Conservation (phyloP, 2,113 vertebrate species). For the Clupea harengus region DNA sequence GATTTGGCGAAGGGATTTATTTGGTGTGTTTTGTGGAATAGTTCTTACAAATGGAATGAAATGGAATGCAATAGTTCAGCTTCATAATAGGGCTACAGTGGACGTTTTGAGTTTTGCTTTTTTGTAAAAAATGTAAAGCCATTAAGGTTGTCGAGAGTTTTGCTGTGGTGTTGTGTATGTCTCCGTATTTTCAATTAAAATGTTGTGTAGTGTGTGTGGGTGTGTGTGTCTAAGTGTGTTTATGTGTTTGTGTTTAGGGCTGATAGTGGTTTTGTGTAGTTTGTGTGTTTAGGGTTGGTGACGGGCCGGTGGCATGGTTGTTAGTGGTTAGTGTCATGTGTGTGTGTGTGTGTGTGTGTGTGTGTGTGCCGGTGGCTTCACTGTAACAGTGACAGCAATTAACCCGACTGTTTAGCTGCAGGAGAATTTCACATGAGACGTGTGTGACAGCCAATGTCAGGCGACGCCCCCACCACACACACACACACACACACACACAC, state of each 20-base stretch:
- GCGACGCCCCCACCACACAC: conserved; percentile 63
- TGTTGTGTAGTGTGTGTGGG: background rate
- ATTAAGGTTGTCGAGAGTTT: background rate
- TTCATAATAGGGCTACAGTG: too few species aligned
- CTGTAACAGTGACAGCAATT: conserved; percentile 99
- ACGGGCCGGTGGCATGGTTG: background rate
- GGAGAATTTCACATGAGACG: conserved; percentile 97
- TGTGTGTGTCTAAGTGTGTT: background rate
- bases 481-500: background rate
- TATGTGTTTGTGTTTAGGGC: background rate
- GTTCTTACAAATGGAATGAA: too few species aligned
- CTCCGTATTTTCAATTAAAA: background rate
- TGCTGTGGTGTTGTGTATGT: background rate
- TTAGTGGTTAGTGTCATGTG: conserved; percentile 20
- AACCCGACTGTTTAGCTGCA: conserved; percentile 99
- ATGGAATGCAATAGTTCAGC: too few species aligned
- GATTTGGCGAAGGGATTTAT: too few species aligned
- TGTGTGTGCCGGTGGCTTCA: conserved; percentile 82
- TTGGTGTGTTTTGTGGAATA: too few species aligned
- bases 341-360: conserved; percentile 33
- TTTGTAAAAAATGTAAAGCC: background rate
- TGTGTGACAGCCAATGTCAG: conserved; percentile 98
- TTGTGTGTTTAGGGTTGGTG: background rate
- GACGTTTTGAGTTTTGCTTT: background rate
- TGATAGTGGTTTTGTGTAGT: too few species aligned